Percentiles rank a stretch among this genome's conserved stretches.
These are phyloP conservation scores for Eupithecia abbreviata DNA, from an alignment of 2,888 invertebrate species.

Conservation along the genomic window DNA sequence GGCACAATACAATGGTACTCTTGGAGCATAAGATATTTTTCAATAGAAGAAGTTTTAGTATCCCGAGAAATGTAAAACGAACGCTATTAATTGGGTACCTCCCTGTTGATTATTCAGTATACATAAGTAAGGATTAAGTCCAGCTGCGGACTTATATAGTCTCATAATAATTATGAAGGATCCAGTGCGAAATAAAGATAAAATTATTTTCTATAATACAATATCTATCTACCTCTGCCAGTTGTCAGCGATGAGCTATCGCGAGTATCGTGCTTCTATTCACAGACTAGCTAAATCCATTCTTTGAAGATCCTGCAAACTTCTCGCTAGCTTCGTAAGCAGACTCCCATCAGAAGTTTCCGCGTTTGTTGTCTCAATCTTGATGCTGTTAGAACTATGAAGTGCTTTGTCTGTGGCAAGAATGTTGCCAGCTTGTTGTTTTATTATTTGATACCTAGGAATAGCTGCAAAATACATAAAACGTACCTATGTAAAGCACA, in stretches of 20 bases:
- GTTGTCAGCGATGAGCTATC: not conserved
- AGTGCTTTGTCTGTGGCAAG: not conserved
- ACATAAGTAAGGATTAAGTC: no score
- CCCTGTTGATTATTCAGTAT: no score
- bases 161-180: no score
- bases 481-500: no score
- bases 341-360: not conserved
- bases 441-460: not conserved
- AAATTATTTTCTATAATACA: not conserved
- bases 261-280: not conserved
- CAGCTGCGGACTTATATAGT: no score
- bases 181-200: no score
- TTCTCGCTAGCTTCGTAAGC: not conserved
- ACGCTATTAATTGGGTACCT: no score
- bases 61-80: no score
- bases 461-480: not conserved
- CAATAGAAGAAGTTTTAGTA: no score
- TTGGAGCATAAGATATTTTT: no score
- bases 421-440: constrained; percentile 2
- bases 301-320: not conserved
- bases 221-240: not conserved
- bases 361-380: not conserved
- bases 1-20: no score
- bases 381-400: not conserved
- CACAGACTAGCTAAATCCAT: not conserved